Conservation (phyloP, 2,797 vertebrate genomes). For the Sebastes goodei region DNA sequence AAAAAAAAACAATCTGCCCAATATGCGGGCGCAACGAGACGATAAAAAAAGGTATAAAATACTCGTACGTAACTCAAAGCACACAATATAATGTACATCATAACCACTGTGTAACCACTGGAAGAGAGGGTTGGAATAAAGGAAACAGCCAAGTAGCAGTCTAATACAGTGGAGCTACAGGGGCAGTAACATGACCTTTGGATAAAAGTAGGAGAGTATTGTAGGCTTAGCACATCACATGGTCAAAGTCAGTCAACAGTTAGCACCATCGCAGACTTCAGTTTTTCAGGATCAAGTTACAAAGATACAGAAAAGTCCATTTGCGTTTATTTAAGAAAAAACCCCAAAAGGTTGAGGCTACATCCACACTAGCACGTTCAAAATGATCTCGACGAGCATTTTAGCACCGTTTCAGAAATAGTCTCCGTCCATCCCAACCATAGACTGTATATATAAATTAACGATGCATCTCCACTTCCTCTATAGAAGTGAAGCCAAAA, state of each 20-base stretch:
- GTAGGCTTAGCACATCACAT: slow-evolving; percentile 72
- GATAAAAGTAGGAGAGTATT: slow-evolving; percentile 59
- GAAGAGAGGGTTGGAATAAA: slow-evolving; percentile 55
- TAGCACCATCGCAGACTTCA: slow-evolving; percentile 72
- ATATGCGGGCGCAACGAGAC: slow-evolving; percentile 55
- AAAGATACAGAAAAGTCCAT: slow-evolving; percentile 68
- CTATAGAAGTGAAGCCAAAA: too few relatives aligned
- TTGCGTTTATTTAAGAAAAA: slow-evolving; percentile 61
- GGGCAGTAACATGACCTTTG: slow-evolving; percentile 62
- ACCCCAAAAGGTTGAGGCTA: slow-evolving; percentile 27
- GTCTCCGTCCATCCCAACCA: not conserved
- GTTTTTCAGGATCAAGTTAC: slow-evolving; percentile 58
- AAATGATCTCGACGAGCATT: not conserved
- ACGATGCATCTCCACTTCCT: too few relatives aligned
- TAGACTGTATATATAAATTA: too few relatives aligned
- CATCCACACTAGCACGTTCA: not conserved
- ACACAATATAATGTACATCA: slow-evolving; percentile 76
- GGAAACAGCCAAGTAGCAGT: slow-evolving; percentile 51
- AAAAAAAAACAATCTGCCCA: slow-evolving; percentile 37
- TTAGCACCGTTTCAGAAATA: not conserved
- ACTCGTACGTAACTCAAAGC: slow-evolving; percentile 71
- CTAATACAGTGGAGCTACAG: slow-evolving; percentile 61
- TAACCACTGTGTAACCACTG: slow-evolving; percentile 71
- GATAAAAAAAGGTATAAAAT: slow-evolving; percentile 76
- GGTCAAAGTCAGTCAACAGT: slow-evolving; percentile 69